phyloP scores from a whole-genome alignment of 2,797 vertebrate species.

The Platyrinchus mystaceus region DNA sequence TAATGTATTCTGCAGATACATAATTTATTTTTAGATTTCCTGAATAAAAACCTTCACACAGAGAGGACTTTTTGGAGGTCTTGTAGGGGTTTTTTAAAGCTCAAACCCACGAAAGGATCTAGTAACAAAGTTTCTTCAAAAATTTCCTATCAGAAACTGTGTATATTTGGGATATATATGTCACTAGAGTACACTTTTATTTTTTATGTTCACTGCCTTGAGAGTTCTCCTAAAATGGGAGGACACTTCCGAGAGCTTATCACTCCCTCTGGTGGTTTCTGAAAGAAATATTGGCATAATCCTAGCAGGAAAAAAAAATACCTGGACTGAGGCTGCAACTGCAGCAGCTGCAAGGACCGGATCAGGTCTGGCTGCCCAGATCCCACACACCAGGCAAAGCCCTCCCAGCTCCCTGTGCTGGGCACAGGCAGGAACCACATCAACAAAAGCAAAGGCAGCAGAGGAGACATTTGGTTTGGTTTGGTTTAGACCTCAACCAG shows the following conservation, averaged over 20 bases:
- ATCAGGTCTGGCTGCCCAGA: rapidly evolving
- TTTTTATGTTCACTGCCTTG: not conserved
- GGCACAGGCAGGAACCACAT: not conserved
- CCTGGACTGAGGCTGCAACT: not conserved
- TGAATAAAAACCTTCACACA: not conserved
- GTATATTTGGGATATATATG: not conserved
- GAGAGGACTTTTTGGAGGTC: not conserved
- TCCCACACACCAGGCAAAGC: not conserved
- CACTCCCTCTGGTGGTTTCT: slow-evolving; percentile 53
- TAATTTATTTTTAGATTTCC: not conserved
- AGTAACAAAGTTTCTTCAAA: not conserved
- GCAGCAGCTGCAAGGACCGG: not conserved
- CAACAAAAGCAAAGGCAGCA: not conserved
- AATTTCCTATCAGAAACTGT: not conserved
- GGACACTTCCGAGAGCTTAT: not conserved
- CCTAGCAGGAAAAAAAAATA: not conserved
- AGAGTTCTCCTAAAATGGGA: not conserved
- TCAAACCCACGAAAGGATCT: not conserved
- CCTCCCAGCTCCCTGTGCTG: not conserved
- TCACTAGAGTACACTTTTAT: not conserved
- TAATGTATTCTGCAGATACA: not conserved
- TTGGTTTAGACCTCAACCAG: not conserved
- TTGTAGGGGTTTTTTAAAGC: not conserved
- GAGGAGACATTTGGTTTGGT: not conserved
- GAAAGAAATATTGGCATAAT: not conserved